phyloP scores from a whole-genome alignment of 92 coral and sea anemone species.

The Siderastrea siderea region DNA sequence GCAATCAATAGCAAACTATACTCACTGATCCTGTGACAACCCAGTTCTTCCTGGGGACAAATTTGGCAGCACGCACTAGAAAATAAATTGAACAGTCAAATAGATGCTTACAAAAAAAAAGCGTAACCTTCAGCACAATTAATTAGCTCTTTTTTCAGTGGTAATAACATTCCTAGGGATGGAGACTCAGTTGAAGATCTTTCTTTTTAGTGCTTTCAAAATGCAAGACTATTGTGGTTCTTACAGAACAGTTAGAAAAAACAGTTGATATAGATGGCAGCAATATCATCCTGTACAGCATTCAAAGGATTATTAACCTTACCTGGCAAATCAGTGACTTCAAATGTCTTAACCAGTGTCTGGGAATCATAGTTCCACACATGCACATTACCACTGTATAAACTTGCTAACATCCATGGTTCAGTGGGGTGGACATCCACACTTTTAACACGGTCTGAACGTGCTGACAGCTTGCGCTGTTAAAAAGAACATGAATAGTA shows the following conservation, averaged over 20 bases:
- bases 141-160: no score
- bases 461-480: slow-evolving; percentile 98
- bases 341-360: slow-evolving; percentile 97
- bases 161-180: no score
- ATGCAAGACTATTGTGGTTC: no score
- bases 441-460: slow-evolving; percentile 98
- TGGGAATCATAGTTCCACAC: slow-evolving; percentile 99
- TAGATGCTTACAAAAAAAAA: no score
- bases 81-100: not conserved
- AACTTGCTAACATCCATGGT: slow-evolving; percentile 99
- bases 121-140: no score
- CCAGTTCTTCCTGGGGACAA: slow-evolving; percentile 99
- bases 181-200: no score
- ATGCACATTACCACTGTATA: slow-evolving; percentile 98
- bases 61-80: slow-evolving; percentile 92
- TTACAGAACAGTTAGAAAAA: no score
- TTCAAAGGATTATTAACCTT: not conserved
- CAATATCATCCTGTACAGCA: not conserved
- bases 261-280: not conserved
- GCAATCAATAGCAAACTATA: not conserved
- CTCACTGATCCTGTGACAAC: slow-evolving; percentile 99
- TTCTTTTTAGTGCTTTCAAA: no score
- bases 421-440: slow-evolving; percentile 98
- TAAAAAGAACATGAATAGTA: not conserved
- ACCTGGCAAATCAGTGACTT: slow-evolving; percentile 99